These are phyloP conservation scores for Coregonus ussuriensis DNA, from an alignment of 2,797 vertebrate genomes.

Conservation along the genomic window DNA sequence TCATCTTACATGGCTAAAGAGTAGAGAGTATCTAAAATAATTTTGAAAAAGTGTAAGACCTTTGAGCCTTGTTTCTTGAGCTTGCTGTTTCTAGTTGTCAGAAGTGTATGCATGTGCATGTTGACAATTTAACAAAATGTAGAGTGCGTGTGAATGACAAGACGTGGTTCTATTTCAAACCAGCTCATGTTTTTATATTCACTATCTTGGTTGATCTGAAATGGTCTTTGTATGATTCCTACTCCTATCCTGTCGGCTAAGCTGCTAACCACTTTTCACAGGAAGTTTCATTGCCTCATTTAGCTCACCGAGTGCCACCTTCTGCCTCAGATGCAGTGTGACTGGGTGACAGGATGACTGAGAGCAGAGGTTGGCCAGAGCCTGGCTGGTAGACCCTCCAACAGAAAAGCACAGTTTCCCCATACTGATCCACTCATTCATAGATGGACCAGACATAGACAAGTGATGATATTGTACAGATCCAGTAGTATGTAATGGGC, in stretches of 20 bases:
- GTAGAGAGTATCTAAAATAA: background rate
- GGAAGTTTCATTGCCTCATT: constrained; percentile 48
- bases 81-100: background rate
- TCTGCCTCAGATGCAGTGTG: constrained; percentile 27
- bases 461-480: background rate
- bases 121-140: background rate
- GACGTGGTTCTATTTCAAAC: background rate
- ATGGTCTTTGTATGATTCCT: background rate
- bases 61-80: background rate
- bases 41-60: background rate
- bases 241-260: constrained; percentile 13
- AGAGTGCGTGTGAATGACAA: background rate
- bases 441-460: background rate
- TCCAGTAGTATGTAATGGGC: background rate
- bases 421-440: background rate
- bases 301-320: constrained; percentile 31
- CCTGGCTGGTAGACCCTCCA: background rate
- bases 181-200: background rate
- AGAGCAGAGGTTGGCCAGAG: background rate
- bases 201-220: background rate
- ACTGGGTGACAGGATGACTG: background rate
- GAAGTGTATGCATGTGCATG: background rate
- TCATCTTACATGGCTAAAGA: background rate
- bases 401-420: background rate
- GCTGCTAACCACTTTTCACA: constrained; percentile 56